These are phyloP conservation scores for Acropternis orthonyx DNA, from an alignment of 2,797 vertebrate species.

Conservation along the genomic window DNA sequence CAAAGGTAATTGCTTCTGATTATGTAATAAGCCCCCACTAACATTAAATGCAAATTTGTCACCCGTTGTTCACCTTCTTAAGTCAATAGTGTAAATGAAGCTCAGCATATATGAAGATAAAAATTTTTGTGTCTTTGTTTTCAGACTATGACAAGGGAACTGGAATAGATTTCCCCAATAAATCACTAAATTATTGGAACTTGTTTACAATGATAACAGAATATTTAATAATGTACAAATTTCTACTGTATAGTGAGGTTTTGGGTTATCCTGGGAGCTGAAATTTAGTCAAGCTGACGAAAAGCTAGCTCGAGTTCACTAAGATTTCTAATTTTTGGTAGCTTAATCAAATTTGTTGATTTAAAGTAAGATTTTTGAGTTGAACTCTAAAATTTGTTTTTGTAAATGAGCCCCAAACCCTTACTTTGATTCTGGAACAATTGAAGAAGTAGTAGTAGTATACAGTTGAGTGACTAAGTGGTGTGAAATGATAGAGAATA, in stretches of 20 bases:
- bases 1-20: constrained; percentile 79
- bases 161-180: background rate
- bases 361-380: background rate
- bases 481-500: background rate
- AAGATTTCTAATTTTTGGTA: background rate
- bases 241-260: background rate
- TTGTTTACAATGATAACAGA: background rate
- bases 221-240: background rate
- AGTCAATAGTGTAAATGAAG: background rate
- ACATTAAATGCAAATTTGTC: background rate
- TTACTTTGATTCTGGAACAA: background rate
- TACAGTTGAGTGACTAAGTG: background rate
- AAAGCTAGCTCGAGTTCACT: background rate
- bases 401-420: background rate
- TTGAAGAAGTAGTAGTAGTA: background rate
- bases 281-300: background rate
- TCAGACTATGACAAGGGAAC: background rate
- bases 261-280: background rate
- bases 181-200: background rate
- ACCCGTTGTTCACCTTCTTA: background rate
- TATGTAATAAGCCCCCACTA: background rate
- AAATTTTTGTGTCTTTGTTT: background rate
- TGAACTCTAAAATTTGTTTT: background rate
- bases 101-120: background rate
- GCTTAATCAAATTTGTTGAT: background rate